Evolutionary conservation across 30 jellyfish, hydroid and myxozoan genomes (phyloP).

Genomic region (Phacellophora camtschatica): DNA sequence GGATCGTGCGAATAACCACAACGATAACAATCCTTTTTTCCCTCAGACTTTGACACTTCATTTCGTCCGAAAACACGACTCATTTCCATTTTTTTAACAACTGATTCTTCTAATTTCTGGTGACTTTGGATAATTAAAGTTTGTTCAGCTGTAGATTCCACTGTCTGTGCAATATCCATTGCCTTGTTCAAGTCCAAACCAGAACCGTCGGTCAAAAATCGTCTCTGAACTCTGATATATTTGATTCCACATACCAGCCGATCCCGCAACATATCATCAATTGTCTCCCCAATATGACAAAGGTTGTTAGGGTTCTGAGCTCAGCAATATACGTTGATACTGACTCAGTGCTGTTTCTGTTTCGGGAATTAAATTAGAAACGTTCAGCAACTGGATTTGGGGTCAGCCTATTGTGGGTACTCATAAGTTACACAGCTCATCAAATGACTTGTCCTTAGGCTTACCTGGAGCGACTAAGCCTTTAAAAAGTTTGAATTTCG

Average conservation of each 20-base stretch:
- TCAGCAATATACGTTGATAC: conserved; percentile 8
- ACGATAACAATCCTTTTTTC: not conserved
- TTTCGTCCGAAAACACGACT: too few relatives aligned
- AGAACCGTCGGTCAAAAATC: conserved; percentile 27
- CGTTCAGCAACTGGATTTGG: conserved; percentile 61
- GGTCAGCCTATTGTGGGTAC: conserved; percentile 7
- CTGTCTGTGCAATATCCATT: not conserved
- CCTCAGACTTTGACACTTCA: too few relatives aligned
- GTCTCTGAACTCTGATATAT: not conserved
- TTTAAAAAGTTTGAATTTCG: not conserved
- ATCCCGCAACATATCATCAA: conserved; percentile 12
- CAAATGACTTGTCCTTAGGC: conserved; percentile 11
- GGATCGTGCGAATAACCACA: conserved; percentile 9
- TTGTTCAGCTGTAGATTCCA: conserved; percentile 1
- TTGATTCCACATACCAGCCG: conserved; percentile 31
- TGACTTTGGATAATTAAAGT: not conserved
- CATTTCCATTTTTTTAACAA: not conserved
- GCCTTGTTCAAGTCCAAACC: not conserved
- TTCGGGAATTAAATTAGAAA: conserved; percentile 19
- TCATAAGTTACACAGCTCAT: conserved; percentile 27
- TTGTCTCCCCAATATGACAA: conserved; percentile 1
- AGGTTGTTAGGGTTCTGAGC: not conserved
- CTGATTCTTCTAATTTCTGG: not conserved
- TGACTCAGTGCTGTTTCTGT: conserved; percentile 19
- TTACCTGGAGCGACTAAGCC: conserved; percentile 13